A percentile compares a stretch with the other conserved stretches of the same genome.
Evolutionary conservation across 2,113 vertebrate genomes (phyloP).

Genomic region (Larimichthys polyactis): DNA sequence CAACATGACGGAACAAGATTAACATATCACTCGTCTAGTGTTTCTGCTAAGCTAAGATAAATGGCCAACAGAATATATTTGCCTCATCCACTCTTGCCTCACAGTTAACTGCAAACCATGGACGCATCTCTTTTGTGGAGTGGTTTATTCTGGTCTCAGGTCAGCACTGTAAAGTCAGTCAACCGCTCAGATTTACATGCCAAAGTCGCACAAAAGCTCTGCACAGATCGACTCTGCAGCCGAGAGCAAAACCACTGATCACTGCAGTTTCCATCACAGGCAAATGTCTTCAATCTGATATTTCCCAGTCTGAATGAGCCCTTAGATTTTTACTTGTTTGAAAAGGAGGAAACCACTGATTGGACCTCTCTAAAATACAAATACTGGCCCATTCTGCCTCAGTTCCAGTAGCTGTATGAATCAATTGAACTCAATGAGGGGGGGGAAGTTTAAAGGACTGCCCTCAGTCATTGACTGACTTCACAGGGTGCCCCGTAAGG

Average conservation of each 20-base stretch:
- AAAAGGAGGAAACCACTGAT: constrained; percentile 42
- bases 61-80: too few species aligned
- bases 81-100: too few species aligned
- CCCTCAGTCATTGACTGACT: constrained; percentile 41
- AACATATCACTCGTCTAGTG: background rate
- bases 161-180: background rate
- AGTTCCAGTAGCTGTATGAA: constrained; percentile 5
- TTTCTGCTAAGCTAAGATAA: background rate
- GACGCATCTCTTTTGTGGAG: too few species aligned
- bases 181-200: background rate
- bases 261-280: background rate
- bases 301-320: background rate
- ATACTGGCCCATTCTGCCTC: constrained; percentile 10
- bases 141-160: background rate
- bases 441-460: constrained; percentile 38
- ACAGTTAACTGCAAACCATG: background rate
- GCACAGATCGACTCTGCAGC: background rate
- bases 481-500: constrained; percentile 26
- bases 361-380: constrained; percentile 15
- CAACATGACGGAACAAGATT: background rate
- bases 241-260: background rate
- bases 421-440: constrained; percentile 28
- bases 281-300: constrained; percentile 4
- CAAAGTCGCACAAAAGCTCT: background rate
- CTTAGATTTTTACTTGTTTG: constrained; percentile 2